Base-by-base conservation (phyloP, 2,888 invertebrate genomes). In the Eupithecia vulgata region DNA sequence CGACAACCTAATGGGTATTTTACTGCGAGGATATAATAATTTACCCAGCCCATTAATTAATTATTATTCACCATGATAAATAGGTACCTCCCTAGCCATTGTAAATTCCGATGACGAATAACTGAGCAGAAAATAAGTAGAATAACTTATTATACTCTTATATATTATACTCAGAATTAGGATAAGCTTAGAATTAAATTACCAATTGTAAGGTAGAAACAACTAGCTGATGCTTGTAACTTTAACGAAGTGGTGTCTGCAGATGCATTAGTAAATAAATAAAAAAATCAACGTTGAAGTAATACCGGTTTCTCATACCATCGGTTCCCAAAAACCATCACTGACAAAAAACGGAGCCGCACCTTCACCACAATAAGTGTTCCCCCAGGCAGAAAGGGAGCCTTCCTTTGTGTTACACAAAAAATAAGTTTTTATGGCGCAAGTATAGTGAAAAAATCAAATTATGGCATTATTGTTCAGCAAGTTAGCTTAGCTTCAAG, bases 321-420 rank as follows among this genome's bases (percentile, higher is more conserved):
- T 13, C 0, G 35, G 13, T 65, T 40, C 40, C 65, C 76, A 84
- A 83, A 83, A 81, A 79, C 64, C 74, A 70, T 71, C 77, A 71
- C 65, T 65, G 40, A 80, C 76, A 87, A 87, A 88, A 88, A 87
- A 82, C 76, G 73, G 79, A 82, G 77, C 83, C 83, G 83, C 82
- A 84, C 82, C 84, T 87, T 85, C 83, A 80, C 82, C 78, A 87
- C 85, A 88, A 88, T 85, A 83, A 81, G 80, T 45, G 64, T 69
- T 80, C 84, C 87, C 89, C 87, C 79, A 83, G 57, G 82, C 84
- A 82, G 76, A 82, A 86, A 89, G 91, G 89, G 90, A 86, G 87
- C 88, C 85, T 85, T 84, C 85, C 87, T 90, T 93, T 93, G 92
- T 92, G 78, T 82, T 84, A 82, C 72, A 82, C 80, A 87, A 90